Percentiles rank a stretch among this genome's conserved stretches.
These are phyloP conservation scores for Anolis sagrei DNA, from an alignment of 2,113 vertebrate genomes.

Conservation along the genomic window DNA sequence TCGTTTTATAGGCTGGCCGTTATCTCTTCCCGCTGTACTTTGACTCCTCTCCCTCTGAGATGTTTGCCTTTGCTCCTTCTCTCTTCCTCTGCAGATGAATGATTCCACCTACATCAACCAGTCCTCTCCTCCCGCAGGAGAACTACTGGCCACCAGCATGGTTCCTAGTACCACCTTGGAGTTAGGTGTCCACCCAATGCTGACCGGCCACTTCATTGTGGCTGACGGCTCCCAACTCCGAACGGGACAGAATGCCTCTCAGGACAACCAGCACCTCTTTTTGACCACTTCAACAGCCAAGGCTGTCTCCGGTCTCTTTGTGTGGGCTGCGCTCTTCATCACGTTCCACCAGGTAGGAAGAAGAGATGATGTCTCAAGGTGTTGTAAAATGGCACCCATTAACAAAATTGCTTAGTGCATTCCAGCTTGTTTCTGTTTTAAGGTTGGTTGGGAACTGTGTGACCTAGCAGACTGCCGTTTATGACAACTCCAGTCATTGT, in stretches of 20 bases:
- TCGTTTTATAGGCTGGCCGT: not conserved
- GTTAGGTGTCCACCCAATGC: not conserved
- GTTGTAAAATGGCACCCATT: too few species aligned
- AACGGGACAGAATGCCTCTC: slow-evolving; percentile 70
- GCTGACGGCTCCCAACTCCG: slow-evolving; percentile 2
- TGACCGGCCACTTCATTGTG: not conserved
- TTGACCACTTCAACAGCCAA: slow-evolving; percentile 83
- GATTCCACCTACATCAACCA: slow-evolving; percentile 5
- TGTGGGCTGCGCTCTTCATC: slow-evolving; percentile 87
- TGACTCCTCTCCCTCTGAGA: not conserved
- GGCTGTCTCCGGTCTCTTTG: slow-evolving; percentile 86
- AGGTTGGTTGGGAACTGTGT: too few species aligned
- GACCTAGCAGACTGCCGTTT: too few species aligned
- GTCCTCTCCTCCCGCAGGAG: not conserved
- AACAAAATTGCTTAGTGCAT: too few species aligned
- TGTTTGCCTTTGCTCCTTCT: slow-evolving; percentile 44
- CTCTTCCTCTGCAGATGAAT: slow-evolving; percentile 72
- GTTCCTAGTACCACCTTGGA: not conserved
- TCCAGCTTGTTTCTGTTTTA: too few species aligned
- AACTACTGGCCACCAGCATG: not conserved
- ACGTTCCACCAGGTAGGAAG: slow-evolving; percentile 92
- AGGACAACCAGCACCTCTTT: slow-evolving; percentile 78
- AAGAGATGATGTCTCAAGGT: too few species aligned
- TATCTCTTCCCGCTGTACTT: not conserved
- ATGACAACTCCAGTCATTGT: too few species aligned